These are phyloP conservation scores for Drosophila stalkeri DNA, from an alignment of 2,888 invertebrate genomes.

Conservation along the genomic window DNA sequence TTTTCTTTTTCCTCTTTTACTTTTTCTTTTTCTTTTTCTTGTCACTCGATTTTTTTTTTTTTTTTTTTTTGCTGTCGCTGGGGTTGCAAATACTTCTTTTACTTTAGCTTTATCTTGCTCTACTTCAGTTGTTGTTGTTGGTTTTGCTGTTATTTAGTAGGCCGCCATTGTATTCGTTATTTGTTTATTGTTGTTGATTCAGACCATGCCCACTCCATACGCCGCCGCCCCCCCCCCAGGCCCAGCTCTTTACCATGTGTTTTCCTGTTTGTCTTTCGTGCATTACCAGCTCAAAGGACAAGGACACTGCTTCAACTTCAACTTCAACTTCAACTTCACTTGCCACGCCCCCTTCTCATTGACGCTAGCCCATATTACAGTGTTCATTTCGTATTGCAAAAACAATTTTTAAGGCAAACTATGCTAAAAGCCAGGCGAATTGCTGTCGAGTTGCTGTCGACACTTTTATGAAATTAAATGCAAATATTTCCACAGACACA, in stretches of 20 bases:
- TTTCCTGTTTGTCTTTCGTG: conserved; percentile 61
- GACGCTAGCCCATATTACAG: conserved; percentile 11
- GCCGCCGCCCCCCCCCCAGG: neutral
- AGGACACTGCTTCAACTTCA: conserved; percentile 19
- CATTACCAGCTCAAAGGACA: conserved; percentile 60
- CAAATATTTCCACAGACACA: conserved; percentile 60
- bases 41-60: conserved; percentile 5
- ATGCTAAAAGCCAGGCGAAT: conserved; percentile 4
- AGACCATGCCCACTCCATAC: conserved; percentile 26
- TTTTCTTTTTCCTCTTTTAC: conserved; percentile 16
- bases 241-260: conserved; percentile 32
- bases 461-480: conserved; percentile 67
- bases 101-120: conserved; percentile 27
- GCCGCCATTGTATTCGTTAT: conserved; percentile 61
- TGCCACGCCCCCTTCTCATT: neutral
- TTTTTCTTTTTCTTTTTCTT: conserved; percentile 17
- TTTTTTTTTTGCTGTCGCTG: too few species aligned
- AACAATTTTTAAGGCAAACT: conserved; percentile 7
- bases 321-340: conserved; percentile 18
- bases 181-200: conserved; percentile 73
- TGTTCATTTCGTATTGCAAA: conserved; percentile 11
- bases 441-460: conserved; percentile 14
- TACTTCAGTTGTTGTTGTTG: conserved; percentile 24
- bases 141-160: conserved; percentile 58
- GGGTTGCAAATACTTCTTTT: conserved; percentile 18